A percentile compares a stretch with the other conserved stretches of the same genome.
phyloP scores from a whole-genome alignment of 2,888 invertebrate genomes.

The Myathropa florea region DNA sequence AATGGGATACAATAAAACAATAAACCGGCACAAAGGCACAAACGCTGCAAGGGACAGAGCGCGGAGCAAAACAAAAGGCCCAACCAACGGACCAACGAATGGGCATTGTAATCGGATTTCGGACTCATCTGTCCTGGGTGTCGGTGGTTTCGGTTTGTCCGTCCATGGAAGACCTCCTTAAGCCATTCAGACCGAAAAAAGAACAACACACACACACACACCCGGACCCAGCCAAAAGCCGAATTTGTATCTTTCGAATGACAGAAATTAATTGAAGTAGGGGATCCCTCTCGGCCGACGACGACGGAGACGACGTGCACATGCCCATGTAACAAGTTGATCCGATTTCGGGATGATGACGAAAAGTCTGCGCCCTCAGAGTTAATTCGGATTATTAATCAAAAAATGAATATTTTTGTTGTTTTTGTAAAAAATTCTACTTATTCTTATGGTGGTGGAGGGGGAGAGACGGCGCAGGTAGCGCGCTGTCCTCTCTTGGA shows the following conservation, averaged over 20 bases:
- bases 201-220: too few species aligned
- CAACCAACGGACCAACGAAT: neutral
- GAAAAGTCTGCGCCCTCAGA: constrained; percentile 65
- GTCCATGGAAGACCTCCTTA: neutral
- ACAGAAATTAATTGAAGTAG: constrained; percentile 65
- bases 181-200: constrained; percentile 5
- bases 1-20: constrained; percentile 50
- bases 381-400: constrained; percentile 70
- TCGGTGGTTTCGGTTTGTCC: neutral
- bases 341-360: constrained; percentile 67
- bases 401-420: constrained; percentile 49
- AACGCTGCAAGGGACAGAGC: constrained; percentile 12
- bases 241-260: constrained; percentile 52
- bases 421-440: neutral
- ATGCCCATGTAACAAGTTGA: constrained; percentile 58
- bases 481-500: constrained; percentile 43
- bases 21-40: constrained; percentile 52
- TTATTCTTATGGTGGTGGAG: constrained; percentile 13
- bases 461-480: constrained; percentile 42
- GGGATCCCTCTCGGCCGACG: constrained; percentile 10
- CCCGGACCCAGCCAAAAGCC: neutral
- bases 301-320: neutral
- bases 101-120: constrained; percentile 65
- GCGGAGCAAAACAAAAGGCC: neutral
- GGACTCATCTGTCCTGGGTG: constrained; percentile 39